These are phyloP conservation scores for Bubo scandiacus DNA, from an alignment of 2,113 vertebrate species.

Conservation along the genomic window DNA sequence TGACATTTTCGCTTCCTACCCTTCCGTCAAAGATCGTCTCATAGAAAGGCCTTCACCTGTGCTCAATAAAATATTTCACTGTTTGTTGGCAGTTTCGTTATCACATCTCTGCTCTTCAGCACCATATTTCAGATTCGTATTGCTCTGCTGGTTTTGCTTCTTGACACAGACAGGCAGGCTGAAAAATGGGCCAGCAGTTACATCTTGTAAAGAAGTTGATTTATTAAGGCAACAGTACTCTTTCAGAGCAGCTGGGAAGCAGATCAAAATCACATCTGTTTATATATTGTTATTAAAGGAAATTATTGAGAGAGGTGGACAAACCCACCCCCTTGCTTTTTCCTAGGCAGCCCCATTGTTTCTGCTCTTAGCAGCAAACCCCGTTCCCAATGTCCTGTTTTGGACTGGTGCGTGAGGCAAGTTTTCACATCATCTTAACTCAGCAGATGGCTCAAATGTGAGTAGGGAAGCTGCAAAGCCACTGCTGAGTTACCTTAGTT, in stretches of 20 bases:
- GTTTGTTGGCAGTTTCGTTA: conserved; percentile 21
- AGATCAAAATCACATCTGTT: background rate
- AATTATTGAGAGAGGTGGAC: background rate
- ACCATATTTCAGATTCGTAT: conserved; percentile 20
- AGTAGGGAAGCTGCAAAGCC: background rate
- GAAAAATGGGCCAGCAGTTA: conserved; percentile 11
- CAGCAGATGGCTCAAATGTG: background rate
- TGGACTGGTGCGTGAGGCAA: background rate
- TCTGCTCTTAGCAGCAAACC: background rate
- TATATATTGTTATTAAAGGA: background rate
- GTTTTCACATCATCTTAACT: background rate
- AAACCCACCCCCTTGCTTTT: background rate
- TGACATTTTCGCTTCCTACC: conserved; percentile 4
- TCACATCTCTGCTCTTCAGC: conserved; percentile 28
- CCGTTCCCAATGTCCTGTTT: background rate
- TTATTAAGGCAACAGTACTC: conserved; percentile 5
- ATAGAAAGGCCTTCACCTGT: conserved; percentile 22
- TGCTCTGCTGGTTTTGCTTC: conserved; percentile 37
- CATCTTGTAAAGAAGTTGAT: conserved; percentile 21
- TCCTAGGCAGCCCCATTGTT: background rate
- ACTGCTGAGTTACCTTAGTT: background rate
- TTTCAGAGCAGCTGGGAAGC: background rate
- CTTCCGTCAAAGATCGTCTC: conserved; percentile 24
- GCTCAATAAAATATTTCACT: conserved; percentile 34
- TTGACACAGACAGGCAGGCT: conserved; percentile 28